Base-by-base conservation (phyloP, 2,888 invertebrate species). In the Harpalus rubripes region DNA sequence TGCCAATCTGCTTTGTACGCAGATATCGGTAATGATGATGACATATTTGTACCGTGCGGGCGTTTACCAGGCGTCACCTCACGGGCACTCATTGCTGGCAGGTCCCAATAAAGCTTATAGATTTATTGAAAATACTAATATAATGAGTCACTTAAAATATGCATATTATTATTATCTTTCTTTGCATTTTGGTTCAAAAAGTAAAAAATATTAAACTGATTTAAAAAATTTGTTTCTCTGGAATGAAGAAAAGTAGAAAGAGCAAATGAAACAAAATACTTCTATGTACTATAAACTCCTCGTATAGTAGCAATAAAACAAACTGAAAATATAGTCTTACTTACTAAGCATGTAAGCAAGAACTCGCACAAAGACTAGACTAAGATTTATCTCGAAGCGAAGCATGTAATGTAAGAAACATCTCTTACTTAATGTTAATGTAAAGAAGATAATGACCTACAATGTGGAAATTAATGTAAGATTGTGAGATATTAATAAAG, bases 391-490 rank as follows among this genome's bases (percentile, higher is more conserved):
- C 44, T 10, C 12, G 12, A 52, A 52, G 44, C 44, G 44, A 12
- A 10, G 44, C 44, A 12, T 52, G 44, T 52, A 52, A 12, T 12
- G 44, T 12, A 52, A 52, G 44, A 52, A 52, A 52, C 44, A 52
- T 52, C 44, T 52, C 44, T 52, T 52, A 52, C 44, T 52, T 52
- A 52, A 52, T 52, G 44, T 52, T 52, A 52, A 52, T 52, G 44
- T 52, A 15, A 68, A 68, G 32, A 39, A 68, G 32, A n/a, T 68
- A 39, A 68, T 39, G 39, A 32, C 26, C 15, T 39, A 68, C 15
- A 39, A 68, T 7, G 68, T 68, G 10, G 22, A 63, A 63, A 63
- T 68, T 68, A 68, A 39, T 68, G 68, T 68, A 15, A 4, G 63
- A 63, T 26, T 1, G 12, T 22, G 22, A 18, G 63, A 68, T 39